Evolutionary conservation across 2,797 vertebrate genomes (phyloP).

Genomic region (Hozukius guyotensis): DNA sequence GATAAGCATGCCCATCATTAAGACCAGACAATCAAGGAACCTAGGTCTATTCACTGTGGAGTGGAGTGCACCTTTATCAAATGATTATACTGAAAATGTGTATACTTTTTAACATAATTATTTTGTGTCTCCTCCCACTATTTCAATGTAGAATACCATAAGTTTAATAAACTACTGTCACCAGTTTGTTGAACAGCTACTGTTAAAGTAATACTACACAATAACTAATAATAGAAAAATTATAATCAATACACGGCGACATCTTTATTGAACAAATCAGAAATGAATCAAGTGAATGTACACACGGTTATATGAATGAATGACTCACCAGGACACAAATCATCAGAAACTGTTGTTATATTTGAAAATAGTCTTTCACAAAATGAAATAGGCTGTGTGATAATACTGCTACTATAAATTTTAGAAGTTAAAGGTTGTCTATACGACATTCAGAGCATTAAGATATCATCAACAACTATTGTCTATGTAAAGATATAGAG

Average conservation of each 20-base stretch:
- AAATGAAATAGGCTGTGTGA: not conserved
- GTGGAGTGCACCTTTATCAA: not conserved
- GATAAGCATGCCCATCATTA: not conserved
- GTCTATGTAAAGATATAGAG: no score
- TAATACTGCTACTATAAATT: not conserved
- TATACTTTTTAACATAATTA: not conserved
- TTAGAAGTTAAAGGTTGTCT: not conserved
- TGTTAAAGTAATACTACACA: not conserved
- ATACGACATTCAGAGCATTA: not conserved
- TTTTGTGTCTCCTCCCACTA: not conserved
- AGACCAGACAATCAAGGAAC: not conserved
- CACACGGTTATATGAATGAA: not conserved
- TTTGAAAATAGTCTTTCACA: not conserved
- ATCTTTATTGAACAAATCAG: not conserved
- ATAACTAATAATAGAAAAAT: not conserved
- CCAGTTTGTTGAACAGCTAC: not conserved
- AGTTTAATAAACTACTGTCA: not conserved
- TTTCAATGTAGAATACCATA: not conserved
- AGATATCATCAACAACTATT: no score
- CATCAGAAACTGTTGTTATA: not conserved
- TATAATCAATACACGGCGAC: not conserved
- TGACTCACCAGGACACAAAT: not conserved
- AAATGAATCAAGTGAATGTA: not conserved
- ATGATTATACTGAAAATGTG: not conserved
- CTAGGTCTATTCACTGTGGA: not conserved